These are phyloP conservation scores for Cynopterus brachyotis DNA, from an alignment of 2,113 vertebrate genomes.

Conservation along the genomic window DNA sequence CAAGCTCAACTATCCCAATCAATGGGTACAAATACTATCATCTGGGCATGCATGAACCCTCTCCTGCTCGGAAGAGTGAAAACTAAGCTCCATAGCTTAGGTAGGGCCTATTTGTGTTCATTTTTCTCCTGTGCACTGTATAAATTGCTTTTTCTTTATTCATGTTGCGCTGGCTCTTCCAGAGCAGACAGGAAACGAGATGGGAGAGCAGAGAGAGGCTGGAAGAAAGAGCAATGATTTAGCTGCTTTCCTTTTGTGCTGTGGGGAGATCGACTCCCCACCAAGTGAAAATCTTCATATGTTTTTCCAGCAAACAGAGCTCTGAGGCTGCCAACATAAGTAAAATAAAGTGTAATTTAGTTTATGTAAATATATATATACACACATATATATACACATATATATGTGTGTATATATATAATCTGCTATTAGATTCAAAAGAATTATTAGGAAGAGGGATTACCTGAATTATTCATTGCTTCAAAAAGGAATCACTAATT, in stretches of 20 bases:
- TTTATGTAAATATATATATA: neutral
- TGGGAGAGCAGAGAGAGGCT: neutral
- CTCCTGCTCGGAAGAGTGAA: neutral
- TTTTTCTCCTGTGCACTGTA: slow-evolving; percentile 9
- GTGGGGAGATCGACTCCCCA: neutral
- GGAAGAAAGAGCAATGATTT: neutral
- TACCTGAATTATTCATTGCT: slow-evolving; percentile 49
- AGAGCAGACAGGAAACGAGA: neutral
- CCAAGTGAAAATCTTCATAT: neutral
- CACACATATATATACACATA: too few species aligned
- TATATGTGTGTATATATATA: too few species aligned
- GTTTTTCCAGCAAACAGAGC: neutral
- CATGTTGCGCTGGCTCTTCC: neutral
- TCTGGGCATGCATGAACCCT: neutral
- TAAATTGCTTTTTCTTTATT: slow-evolving; percentile 32
- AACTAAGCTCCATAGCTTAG: neutral
- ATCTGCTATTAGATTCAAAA: slow-evolving; percentile 35
- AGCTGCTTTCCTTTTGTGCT: neutral
- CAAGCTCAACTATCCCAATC: neutral
- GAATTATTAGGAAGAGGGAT: neutral
- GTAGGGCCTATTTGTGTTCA: neutral
- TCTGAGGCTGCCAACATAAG: neutral
- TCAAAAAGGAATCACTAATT: slow-evolving; percentile 62
- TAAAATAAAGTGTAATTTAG: slow-evolving; percentile 38
- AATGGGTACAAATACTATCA: neutral